phyloP scores from a whole-genome alignment of 30 jellyfish, hydroid and myxozoan genomes.

The Aurelia coerulea region DNA sequence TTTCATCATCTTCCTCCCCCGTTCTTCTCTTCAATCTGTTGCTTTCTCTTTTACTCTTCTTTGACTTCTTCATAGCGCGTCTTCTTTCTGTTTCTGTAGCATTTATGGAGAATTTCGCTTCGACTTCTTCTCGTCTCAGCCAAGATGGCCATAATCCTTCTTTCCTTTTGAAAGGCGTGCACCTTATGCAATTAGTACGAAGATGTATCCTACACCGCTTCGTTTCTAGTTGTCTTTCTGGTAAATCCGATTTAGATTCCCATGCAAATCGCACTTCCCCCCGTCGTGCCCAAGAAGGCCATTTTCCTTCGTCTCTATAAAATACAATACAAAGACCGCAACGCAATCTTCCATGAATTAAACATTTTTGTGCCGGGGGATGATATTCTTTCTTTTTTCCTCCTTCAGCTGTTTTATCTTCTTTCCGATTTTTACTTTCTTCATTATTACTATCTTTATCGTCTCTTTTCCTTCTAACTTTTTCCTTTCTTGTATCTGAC shows the following conservation, averaged over 20 bases:
- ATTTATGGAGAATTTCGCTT: background rate
- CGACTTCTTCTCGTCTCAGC: slow-evolving; percentile 25
- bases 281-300: slow-evolving; percentile 69
- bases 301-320: slow-evolving; percentile 32
- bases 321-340: slow-evolving; percentile 37
- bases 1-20: background rate
- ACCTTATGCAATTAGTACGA: slow-evolving; percentile 5
- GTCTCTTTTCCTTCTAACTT: background rate
- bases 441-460: background rate
- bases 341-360: slow-evolving; percentile 36
- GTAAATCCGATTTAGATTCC: slow-evolving; percentile 4
- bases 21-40: background rate
- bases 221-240: background rate
- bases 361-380: slow-evolving; percentile 7
- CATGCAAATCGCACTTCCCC: slow-evolving; percentile 49
- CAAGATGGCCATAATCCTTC: slow-evolving; percentile 58
- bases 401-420: background rate
- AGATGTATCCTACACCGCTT: slow-evolving; percentile 52
- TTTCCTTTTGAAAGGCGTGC: slow-evolving; percentile 32
- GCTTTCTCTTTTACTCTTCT: background rate
- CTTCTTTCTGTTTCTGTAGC: background rate
- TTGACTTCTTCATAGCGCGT: background rate
- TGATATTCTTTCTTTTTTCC: background rate
- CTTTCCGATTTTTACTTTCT: background rate
- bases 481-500: background rate